Evolutionary conservation across 1,140 invertebrate genomes (phyloP).

Genomic region (Augochlora pura): DNA sequence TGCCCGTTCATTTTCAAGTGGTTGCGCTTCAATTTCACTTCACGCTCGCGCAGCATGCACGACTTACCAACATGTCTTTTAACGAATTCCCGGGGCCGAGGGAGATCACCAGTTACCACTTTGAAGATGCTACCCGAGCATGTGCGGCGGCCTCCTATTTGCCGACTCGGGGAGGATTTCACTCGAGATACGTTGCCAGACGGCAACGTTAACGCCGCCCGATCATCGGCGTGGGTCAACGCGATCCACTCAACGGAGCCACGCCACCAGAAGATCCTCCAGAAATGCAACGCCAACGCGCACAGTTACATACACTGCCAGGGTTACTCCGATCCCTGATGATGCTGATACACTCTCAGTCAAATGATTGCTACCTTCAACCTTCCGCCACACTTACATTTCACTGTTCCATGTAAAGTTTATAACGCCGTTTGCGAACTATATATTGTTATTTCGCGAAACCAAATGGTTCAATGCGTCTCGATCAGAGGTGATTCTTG

Average conservation of each 20-base stretch:
- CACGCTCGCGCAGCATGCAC: conserved; percentile 43
- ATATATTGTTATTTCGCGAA: no score
- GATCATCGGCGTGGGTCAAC: conserved; percentile 10
- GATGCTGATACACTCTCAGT: no score
- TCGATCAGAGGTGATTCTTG: no score
- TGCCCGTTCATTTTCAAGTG: conserved; percentile 49
- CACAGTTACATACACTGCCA: no score
- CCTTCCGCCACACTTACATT: no score
- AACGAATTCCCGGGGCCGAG: conserved; percentile 43
- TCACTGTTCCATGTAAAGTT: no score
- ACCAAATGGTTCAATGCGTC: no score
- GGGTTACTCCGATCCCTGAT: no score
- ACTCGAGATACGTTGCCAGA: background rate
- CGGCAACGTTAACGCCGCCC: no score
- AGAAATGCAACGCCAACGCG: background rate
- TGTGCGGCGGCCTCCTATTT: background rate
- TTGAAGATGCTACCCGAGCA: conserved; percentile 23
- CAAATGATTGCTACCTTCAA: no score
- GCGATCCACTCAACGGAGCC: no score
- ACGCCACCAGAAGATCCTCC: background rate
- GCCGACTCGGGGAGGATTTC: background rate
- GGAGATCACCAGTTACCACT: conserved; percentile 27
- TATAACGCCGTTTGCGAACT: no score
- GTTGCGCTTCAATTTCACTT: conserved; percentile 51
- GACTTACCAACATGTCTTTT: conserved; percentile 61